These are phyloP conservation scores for Trinorchestia longiramus DNA, from an alignment of 1,140 invertebrate genomes.

Conservation along the genomic window DNA sequence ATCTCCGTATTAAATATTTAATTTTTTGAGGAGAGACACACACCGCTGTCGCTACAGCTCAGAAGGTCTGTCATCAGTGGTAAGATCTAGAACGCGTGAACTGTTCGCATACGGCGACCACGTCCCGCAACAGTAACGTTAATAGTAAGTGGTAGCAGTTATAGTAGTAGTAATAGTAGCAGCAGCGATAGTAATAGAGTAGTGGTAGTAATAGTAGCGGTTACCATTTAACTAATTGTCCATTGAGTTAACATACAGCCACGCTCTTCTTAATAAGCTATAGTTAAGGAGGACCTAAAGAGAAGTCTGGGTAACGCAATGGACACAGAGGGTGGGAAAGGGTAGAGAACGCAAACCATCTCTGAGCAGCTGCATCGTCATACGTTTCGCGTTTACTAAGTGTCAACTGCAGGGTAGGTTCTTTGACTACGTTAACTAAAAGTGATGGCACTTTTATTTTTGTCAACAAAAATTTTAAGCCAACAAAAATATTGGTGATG, in stretches of 20 bases:
- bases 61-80: slow-evolving; percentile 31
- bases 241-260: slow-evolving; percentile 54
- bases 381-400: neutral
- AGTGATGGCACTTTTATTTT: slow-evolving; percentile 24
- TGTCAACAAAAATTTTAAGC: neutral
- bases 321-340: neutral
- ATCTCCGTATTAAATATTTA: slow-evolving; percentile 43
- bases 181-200: slow-evolving; percentile 43
- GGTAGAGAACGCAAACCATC: slow-evolving; percentile 28
- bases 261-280: slow-evolving; percentile 50
- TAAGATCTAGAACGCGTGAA: slow-evolving; percentile 18
- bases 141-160: slow-evolving; percentile 49
- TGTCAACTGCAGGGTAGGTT: neutral
- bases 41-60: slow-evolving; percentile 11
- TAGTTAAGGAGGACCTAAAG: slow-evolving; percentile 45
- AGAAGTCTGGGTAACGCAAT: slow-evolving; percentile 41
- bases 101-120: neutral
- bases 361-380: slow-evolving; percentile 10
- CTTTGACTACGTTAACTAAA: neutral
- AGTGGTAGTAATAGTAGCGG: slow-evolving; percentile 47
- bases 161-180: slow-evolving; percentile 15
- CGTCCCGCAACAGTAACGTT: slow-evolving; percentile 42
- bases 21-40: slow-evolving; percentile 42
- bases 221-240: slow-evolving; percentile 50
- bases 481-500: neutral